Base-by-base conservation (phyloP, 2,797 vertebrate genomes). In the Esox masquinongy region DNA sequence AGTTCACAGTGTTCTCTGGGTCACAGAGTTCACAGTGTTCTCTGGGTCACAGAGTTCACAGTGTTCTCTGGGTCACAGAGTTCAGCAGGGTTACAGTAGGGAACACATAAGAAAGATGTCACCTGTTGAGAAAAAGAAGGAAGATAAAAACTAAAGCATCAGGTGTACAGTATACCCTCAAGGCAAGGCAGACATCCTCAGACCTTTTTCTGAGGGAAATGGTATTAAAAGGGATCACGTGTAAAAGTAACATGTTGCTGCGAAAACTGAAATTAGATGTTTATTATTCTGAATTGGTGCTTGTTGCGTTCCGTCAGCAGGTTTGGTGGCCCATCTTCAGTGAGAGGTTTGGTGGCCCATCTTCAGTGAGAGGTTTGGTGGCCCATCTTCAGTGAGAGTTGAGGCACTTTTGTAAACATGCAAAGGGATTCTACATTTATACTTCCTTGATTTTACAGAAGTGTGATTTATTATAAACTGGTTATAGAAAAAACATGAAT, bases 121-220 rank as follows among this genome's bases (percentile, higher is more conserved):
- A 31, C 1, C 74, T 83, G 83, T 83, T 83, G 85, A 73, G 73
- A 85, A 80, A 83, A 76, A 66, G 76, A 77, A 86, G 24, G 14
- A 14, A 24, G 22, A 24, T 7, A 22, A 64, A 12, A 64, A 29
- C 8, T 82, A 73, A 67, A 71, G 22, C 71, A 78, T 80, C 73
- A 76, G 36, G 72, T 82, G 78, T 72, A 68, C 78, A 69, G 78
- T 74, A 70, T 79, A 77, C 47, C 51, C 72, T 72, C 74, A 72
- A 19, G 77, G 63, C 70, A 70, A 49, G n/a, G 68, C 78, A 78
- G 77, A 78, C 64, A 75, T 83, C 51, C 79, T 50, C n/a, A 75
- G 69, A 67, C 78, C 26, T 74, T 74, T 71, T 16, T 71, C 64
- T 36, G 19, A 59, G 43, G 67, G 82, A 73, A 83, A 82, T 61